Evolutionary conservation across 2,113 vertebrate genomes (phyloP), one percentile per base, ranked within the genome.

Genomic region (Dascyllus trimaculatus): DNA sequence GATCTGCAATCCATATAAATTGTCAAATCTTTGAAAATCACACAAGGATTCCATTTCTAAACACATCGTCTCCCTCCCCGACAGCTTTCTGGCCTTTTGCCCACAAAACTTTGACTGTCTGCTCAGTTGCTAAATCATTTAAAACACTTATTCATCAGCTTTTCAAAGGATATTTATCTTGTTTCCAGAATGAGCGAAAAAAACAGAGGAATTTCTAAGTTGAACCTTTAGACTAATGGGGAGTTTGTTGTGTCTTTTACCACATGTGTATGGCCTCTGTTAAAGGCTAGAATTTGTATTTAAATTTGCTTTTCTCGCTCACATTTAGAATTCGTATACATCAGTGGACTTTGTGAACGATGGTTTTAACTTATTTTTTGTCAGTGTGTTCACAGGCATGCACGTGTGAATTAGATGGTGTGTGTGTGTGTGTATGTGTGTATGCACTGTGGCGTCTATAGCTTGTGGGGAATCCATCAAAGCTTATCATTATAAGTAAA

Each of bases 401-500:
- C 7, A 17, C 26, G 51, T 73, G 71, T 81, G 74, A 53, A 58
- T 53, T 56, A 43, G 19, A 57, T 17, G 2, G 46, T 45, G 67
- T 70, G 59, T 45, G 66, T 69, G 63, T 73, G 71, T 60, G 75
- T 53, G 43, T 32, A 52, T 35, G 35, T 43, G 73, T 38, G 67
- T 49, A 58, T 17, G 24, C 40, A 13, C 61, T 11, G 13, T 79
- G 83, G 84, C 75, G 83, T 91, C 92, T 90, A 78, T 85, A 88
- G 81, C 82, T 89, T 51, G 70, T 38, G 74, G 83, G 76, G 89
- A 88, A 94, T 93, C 92, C 93, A 94, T 92, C 93, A 92, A 89
- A 86, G 87, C 93, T 94, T 94, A 95, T 94, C 92, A 89, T 92
- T 92, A 80, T 91, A 91, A 91, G 90, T 94, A 94, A 95, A 94